Base-by-base conservation (phyloP, 2,888 invertebrate genomes). In the Stomorhina lunata region DNA sequence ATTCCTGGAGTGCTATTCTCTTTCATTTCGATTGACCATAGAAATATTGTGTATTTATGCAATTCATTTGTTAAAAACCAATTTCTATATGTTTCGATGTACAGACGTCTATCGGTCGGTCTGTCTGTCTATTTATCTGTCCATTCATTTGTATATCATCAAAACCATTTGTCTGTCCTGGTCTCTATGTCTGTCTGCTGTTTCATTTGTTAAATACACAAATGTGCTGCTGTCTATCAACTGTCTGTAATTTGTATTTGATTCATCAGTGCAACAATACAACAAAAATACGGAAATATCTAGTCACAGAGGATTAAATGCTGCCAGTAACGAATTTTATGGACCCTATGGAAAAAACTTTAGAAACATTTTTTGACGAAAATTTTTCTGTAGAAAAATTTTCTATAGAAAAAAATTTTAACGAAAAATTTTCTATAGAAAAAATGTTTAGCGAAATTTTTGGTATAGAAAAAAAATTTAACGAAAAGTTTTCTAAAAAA, bases 201-300 rank as follows among this genome's bases (percentile, higher is more conserved):
- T 78, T 81, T 55, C 73, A 68, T 63, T 57, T 81, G 77, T 84
- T 82, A 84, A 81, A 75, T 84, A 86, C 82, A 86, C 86, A 86
- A 87, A 69, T n/a, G n/a, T n/a, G 85, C 85, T 86, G 45, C 86
- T 85, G 88, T 81, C 87, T 87, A 87, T 88, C 88, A 87, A 86
- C 87, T 87, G 86, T 87, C 86, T 86, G 86, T 85, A 87, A 85
- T 79, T 84, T 83, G 77, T 81, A 75, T 83, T 81, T 71, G 78
- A 83, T 80, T 86, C 85, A 87, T 87, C 86, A 84, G 85, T 76
- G 79, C 71, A 80, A 63, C 59, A 84, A 22, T 12, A 17, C 17
- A 55, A 53, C 5, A 34, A 66, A 37, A 29, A n/a, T 17, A 17
- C 55, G 22, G 10, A 69, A 59, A 45, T 55, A 29, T 29, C 43